Base-by-base conservation (phyloP, 2,113 vertebrate species). In the Paedocypris sp. region DNA sequence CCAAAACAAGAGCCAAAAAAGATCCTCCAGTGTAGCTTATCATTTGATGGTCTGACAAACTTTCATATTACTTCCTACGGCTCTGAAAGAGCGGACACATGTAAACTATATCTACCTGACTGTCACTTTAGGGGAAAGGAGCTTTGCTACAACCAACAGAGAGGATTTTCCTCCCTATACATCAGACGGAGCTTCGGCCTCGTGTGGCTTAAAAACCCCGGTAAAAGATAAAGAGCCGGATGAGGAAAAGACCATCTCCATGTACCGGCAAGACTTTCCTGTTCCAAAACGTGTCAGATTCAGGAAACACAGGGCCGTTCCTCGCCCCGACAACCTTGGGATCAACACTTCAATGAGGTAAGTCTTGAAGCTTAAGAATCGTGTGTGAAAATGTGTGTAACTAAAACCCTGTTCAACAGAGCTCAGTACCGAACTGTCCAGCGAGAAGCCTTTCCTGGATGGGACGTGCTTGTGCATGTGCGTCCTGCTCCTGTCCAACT, bases 251-350 rank as follows among this genome's bases (percentile, higher is more conserved):
- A 11, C 47, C 53, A 25, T 2, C 3, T 29, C 69, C 78, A 15
- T 67, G 60, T 80, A 85, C 70, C 82, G 82, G 64, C 78, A 70
- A 1, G 82, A 86, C 52, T 87, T 79, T 63, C 78, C 74, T 42
- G 66, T 49, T 13, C 75, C 57, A 0, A 39, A 63, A 2, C 56
- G 23, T 9, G 60, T 62, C 6, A 52, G 32, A 5, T 66, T 64
- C 50, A 82, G 73, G 60, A 66, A 66, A 59, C 73, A 69, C 4
- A 79, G 74, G 4, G 77, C 72, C 18, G 28, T 60, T 3, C 84
- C 81, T 1, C 76, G 75, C 18, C 69, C 75, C 2, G 85, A 87
- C 69, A 88, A 87, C 75, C 82, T 89, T 1, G 74, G 64, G n/a
- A 79, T 88, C 46, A 87, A 89, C 69, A 72, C 72, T 9, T 64